A percentile compares a stretch with the other conserved stretches of the same genome.
Conservation (phyloP, 2,888 invertebrate genomes). For the Pollenia labialis region DNA sequence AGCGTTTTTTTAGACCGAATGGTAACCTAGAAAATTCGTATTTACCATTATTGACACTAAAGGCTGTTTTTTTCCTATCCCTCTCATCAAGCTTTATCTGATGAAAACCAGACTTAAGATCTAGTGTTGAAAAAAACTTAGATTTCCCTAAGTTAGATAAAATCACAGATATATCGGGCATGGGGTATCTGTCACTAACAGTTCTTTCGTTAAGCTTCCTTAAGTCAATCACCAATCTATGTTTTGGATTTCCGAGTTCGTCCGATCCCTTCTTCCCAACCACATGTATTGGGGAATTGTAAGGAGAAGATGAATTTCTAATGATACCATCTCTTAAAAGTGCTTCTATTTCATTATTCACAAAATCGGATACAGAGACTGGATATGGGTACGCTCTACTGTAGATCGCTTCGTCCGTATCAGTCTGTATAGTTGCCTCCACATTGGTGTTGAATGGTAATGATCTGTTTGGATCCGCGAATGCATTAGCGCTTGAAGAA, state of each 20-base stretch:
- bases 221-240: neutral
- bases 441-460: slow-evolving; percentile 13
- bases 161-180: slow-evolving; percentile 13
- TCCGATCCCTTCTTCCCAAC: slow-evolving; percentile 6
- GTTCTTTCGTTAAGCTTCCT: neutral
- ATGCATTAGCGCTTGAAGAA: slow-evolving; percentile 24
- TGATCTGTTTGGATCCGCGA: slow-evolving; percentile 43
- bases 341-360: slow-evolving; percentile 29
- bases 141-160: slow-evolving; percentile 2
- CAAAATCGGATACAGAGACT: slow-evolving; percentile 28
- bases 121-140: slow-evolving; percentile 6
- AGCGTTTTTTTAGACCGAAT: slow-evolving; percentile 32
- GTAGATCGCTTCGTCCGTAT: slow-evolving; percentile 12
- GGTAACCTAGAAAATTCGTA: slow-evolving; percentile 76
- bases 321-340: slow-evolving; percentile 10
- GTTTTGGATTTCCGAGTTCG: slow-evolving; percentile 13
- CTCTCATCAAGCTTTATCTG: no score
- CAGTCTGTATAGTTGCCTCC: neutral
- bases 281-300: slow-evolving; percentile 26
- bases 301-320: slow-evolving; percentile 23
- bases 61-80: slow-evolving; percentile 81
- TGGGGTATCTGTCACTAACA: slow-evolving; percentile 6
- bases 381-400: slow-evolving; percentile 20
- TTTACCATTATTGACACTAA: slow-evolving; percentile 78
- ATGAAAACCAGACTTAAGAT: slow-evolving; percentile 15